Percentiles rank a stretch among this genome's conserved stretches.
These are phyloP conservation scores for Sebastes vulpes DNA, from an alignment of 2,797 vertebrate genomes.

Conservation along the genomic window DNA sequence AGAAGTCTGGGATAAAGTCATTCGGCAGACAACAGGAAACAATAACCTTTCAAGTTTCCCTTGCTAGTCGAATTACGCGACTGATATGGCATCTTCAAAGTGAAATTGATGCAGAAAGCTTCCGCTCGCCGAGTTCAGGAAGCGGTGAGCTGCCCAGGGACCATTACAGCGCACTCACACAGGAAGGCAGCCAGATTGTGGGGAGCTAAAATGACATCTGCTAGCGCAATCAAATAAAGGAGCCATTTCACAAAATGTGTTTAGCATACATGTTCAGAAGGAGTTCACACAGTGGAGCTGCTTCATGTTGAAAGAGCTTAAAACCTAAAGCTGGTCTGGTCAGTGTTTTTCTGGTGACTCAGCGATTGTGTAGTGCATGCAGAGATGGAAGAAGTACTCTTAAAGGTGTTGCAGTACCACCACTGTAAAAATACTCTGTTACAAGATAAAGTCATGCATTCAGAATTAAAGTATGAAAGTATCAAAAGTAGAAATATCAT, in stretches of 20 bases:
- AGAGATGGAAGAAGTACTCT: not conserved
- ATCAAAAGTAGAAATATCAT: not conserved
- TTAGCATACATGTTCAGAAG: constrained; percentile 71
- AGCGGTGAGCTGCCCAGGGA: constrained; percentile 84
- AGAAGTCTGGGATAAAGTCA: constrained; percentile 68
- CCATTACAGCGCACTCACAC: constrained; percentile 84
- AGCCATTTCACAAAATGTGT: constrained; percentile 78
- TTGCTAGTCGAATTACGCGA: constrained; percentile 77
- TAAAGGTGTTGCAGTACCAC: not conserved
- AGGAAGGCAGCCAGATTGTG: constrained; percentile 85
- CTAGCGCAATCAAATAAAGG: constrained; percentile 83
- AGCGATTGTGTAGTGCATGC: not conserved
- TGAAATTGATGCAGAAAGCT: constrained; percentile 86
- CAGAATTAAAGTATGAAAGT: not conserved
- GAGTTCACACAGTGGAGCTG: constrained; percentile 55
- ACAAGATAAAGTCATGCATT: not conserved
- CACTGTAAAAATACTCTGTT: not conserved
- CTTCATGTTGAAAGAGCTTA: constrained; percentile 16
- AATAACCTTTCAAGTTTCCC: constrained; percentile 83
- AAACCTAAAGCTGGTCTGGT: constrained; percentile 26
- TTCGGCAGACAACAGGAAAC: constrained; percentile 86
- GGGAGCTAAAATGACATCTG: constrained; percentile 87
- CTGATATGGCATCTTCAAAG: constrained; percentile 86
- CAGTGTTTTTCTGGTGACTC: constrained; percentile 32
- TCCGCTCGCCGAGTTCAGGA: constrained; percentile 84